These are phyloP conservation scores for Xanthia icteritia DNA, from an alignment of 2,888 invertebrate genomes.

Conservation along the genomic window DNA sequence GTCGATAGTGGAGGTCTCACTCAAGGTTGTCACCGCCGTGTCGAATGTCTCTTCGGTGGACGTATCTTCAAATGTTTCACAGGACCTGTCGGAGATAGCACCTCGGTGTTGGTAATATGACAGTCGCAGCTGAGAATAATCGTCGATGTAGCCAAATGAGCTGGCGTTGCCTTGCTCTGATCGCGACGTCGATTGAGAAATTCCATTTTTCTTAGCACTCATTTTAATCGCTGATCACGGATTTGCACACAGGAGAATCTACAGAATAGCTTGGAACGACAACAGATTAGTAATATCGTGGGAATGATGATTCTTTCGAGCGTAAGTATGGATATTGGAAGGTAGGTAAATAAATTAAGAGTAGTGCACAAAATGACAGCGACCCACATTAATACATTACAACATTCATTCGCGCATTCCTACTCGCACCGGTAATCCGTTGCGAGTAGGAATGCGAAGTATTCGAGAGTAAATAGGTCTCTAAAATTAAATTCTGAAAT, in stretches of 20 bases:
- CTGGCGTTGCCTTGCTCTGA: constrained; percentile 35
- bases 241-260: not conserved
- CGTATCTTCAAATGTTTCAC: constrained; percentile 9
- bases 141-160: constrained; percentile 74
- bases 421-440: not conserved
- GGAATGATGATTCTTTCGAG: not conserved
- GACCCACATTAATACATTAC: constrained; percentile 44
- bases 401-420: constrained; percentile 3
- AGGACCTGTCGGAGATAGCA: not conserved
- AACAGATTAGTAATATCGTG: not conserved
- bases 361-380: constrained; percentile 23
- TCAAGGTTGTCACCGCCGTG: constrained; percentile 60
- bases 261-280: not conserved
- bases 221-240: constrained; percentile 35
- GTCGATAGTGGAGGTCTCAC: constrained; percentile 51
- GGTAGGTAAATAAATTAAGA: constrained; percentile 17
- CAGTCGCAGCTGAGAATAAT: constrained; percentile 79
- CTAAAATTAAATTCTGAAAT: constrained; percentile 59
- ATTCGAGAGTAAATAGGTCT: constrained; percentile 31
- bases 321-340: too few species aligned
- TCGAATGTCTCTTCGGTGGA: constrained; percentile 44
- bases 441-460: constrained; percentile 28
- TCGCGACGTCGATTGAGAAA: constrained; percentile 27
- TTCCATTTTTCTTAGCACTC: constrained; percentile 44
- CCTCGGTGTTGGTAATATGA: constrained; percentile 76